These are phyloP conservation scores for Julus scandinavius DNA, from an alignment of 2,888 invertebrate species.

Conservation along the genomic window DNA sequence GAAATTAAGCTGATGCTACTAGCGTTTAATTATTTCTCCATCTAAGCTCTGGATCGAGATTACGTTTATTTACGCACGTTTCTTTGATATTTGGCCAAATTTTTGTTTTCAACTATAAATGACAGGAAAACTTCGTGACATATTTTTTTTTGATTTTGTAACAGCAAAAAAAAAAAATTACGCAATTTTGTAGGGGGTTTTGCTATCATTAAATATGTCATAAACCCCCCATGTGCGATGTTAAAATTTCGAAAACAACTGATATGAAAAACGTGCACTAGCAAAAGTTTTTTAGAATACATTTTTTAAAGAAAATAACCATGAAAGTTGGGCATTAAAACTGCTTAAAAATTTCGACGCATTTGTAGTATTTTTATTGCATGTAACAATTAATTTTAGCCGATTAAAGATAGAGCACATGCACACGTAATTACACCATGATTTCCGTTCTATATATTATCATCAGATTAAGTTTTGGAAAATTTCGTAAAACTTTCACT, in stretches of 20 bases:
- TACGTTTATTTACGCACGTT: conserved; percentile 5
- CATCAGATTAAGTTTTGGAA: too few relatives aligned
- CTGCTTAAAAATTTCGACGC: too few relatives aligned
- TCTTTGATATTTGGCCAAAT: neutral
- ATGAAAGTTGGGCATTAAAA: too few relatives aligned
- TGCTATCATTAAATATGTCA: neutral
- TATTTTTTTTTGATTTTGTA: neutral
- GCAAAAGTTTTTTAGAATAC: neutral
- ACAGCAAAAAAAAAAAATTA: neutral
- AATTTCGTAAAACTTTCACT: too few relatives aligned
- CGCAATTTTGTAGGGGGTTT: neutral
- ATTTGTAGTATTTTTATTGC: too few relatives aligned
- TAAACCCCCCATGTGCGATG: too few relatives aligned
- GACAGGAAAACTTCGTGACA: neutral
- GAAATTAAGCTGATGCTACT: neutral
- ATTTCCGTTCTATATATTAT: too few relatives aligned
- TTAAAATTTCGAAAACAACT: neutral
- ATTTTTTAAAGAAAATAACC: too few relatives aligned
- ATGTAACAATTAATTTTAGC: too few relatives aligned
- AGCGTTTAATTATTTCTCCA: neutral
- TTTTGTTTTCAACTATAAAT: neutral
- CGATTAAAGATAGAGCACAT: too few relatives aligned
- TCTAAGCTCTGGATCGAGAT: neutral
- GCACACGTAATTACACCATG: too few relatives aligned
- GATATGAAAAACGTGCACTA: neutral